Conservation (phyloP, 2,888 invertebrate genomes). For the Andricus quercusramuli region DNA sequence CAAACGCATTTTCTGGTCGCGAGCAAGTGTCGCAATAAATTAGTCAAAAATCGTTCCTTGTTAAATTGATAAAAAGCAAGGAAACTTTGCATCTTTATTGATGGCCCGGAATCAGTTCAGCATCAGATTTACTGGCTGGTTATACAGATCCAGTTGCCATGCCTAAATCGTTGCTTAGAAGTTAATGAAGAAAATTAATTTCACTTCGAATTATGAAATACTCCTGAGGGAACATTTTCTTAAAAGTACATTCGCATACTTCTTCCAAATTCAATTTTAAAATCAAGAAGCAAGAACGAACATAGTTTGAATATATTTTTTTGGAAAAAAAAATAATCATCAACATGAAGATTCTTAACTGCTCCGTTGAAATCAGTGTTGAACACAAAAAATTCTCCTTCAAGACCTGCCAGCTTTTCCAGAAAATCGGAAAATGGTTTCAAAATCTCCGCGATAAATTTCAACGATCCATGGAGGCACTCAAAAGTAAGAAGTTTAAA, state of each 20-base stretch:
- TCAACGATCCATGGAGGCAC: conserved; percentile 56
- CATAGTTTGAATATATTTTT: not conserved
- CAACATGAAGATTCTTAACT: conserved; percentile 58
- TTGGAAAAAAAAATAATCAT: not conserved
- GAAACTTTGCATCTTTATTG: not conserved
- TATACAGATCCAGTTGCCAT: not conserved
- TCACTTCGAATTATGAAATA: conserved; percentile 8
- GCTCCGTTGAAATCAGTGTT: conserved; percentile 53
- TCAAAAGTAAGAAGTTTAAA: conserved; percentile 61
- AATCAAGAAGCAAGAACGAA: not conserved
- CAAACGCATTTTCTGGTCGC: conserved; percentile 26
- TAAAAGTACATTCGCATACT: conserved; percentile 30
- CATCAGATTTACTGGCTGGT: conserved; percentile 12
- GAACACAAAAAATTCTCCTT: conserved; percentile 59
- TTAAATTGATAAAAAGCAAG: conserved; percentile 6
- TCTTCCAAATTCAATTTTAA: not conserved
- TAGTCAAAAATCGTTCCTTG: not conserved
- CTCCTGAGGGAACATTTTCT: conserved; percentile 1
- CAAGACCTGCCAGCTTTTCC: conserved; percentile 63
- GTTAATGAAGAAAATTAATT: not conserved
- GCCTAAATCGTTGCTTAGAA: not conserved
- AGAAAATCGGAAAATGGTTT: conserved; percentile 70
- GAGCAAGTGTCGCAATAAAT: conserved; percentile 31
- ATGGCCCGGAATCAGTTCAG: conserved; percentile 17
- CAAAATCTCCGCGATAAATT: conserved; percentile 64